Evolutionary conservation across 2,797 vertebrate species (phyloP).

Genomic region (Telmatherina bonti): DNA sequence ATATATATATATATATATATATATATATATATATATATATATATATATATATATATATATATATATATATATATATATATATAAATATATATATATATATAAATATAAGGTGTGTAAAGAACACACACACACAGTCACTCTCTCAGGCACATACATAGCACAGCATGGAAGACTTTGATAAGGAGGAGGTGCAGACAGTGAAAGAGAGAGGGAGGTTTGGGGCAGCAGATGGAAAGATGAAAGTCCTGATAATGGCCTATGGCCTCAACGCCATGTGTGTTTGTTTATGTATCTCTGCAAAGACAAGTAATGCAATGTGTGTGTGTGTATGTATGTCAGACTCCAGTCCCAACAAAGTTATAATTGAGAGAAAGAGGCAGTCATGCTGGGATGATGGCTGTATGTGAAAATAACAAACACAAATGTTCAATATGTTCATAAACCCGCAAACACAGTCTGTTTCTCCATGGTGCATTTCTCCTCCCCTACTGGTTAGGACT

Average conservation of each 20-base stretch:
- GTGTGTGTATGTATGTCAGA: not conserved
- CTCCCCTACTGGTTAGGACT: slow-evolving; percentile 54
- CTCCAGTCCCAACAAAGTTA: slow-evolving; percentile 38
- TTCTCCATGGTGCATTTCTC: slow-evolving; percentile 34
- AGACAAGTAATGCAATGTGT: slow-evolving; percentile 24
- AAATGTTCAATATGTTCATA: slow-evolving; percentile 7
- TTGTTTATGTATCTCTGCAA: slow-evolving; percentile 3
- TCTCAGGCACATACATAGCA: slow-evolving; percentile 33
- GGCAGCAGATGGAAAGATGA: slow-evolving; percentile 66
- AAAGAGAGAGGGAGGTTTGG: slow-evolving; percentile 19
- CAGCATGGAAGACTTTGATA: slow-evolving; percentile 28
- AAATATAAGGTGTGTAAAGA: slow-evolving; percentile 21
- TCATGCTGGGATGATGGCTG: slow-evolving; percentile 46
- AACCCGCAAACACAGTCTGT: slow-evolving; percentile 43
- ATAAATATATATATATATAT: slow-evolving; percentile 4
- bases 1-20: not conserved
- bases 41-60: not conserved
- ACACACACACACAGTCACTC: not conserved
- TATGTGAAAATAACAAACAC: slow-evolving; percentile 39
- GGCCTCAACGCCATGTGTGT: slow-evolving; percentile 32
- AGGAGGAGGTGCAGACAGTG: slow-evolving; percentile 1
- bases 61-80: not conserved
- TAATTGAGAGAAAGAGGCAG: slow-evolving; percentile 57
- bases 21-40: not conserved
- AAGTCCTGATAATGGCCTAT: slow-evolving; percentile 60